These are phyloP conservation scores for Arnoldichthys spilopterus DNA, from an alignment of 2,797 vertebrate genomes.

Conservation along the genomic window DNA sequence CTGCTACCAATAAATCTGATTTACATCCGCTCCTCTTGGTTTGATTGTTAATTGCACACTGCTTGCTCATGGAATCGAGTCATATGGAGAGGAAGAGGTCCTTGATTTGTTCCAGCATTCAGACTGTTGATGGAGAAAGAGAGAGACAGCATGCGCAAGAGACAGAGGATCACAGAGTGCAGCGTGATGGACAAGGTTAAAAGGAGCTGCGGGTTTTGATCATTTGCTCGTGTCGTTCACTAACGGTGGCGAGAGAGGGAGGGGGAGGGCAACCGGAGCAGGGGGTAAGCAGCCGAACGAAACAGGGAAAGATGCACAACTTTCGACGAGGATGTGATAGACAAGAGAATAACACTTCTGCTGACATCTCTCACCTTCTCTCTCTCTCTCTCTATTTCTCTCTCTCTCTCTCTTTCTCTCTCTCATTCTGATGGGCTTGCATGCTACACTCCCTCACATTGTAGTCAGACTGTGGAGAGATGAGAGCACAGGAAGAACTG, in stretches of 20 bases:
- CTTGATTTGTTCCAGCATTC: constrained; percentile 51
- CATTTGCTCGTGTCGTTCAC: constrained; percentile 73
- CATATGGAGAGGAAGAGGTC: constrained; percentile 43
- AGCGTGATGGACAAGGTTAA: constrained; percentile 88
- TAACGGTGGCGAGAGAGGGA: constrained; percentile 42
- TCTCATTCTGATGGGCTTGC: constrained; percentile 23
- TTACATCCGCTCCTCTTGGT: constrained; percentile 50
- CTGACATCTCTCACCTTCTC: constrained; percentile 32
- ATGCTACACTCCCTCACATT: constrained; percentile 32
- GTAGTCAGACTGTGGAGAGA: constrained; percentile 19
- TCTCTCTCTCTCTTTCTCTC: constrained; percentile 32
- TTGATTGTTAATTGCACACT: constrained; percentile 56
- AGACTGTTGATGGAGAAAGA: constrained; percentile 42
- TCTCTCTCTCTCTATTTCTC: constrained; percentile 33
- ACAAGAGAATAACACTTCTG: constrained; percentile 34
- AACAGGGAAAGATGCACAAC: constrained; percentile 50
- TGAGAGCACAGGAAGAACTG: constrained; percentile 10
- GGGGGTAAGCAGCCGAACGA: constrained; percentile 41
- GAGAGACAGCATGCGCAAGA: constrained; percentile 28
- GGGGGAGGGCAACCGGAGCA: constrained; percentile 41
- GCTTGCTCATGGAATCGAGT: constrained; percentile 50
- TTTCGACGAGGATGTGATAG: constrained; percentile 45
- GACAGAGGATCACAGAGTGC: constrained; percentile 41
- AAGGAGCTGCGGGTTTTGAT: constrained; percentile 83
- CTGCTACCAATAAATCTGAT: constrained; percentile 46